Percentiles rank a stretch among this genome's conserved stretches.
phyloP scores from a whole-genome alignment of 2,888 invertebrate genomes.

The Drosophila austrosaltans region DNA sequence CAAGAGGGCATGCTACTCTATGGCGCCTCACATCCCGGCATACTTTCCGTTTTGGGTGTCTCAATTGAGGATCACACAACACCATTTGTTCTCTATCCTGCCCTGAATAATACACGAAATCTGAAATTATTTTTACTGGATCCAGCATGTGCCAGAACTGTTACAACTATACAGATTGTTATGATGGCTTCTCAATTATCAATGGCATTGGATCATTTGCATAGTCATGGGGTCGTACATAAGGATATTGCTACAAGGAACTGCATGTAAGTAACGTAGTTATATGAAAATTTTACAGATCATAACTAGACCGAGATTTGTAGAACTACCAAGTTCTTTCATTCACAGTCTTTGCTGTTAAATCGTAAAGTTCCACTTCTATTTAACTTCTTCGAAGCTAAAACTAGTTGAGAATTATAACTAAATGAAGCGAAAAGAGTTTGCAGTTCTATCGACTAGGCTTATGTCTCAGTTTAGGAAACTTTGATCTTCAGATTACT shows the following conservation, averaged over 20 bases:
- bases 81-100: conserved; percentile 92
- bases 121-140: conserved; percentile 82
- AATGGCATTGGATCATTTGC: conserved; percentile 93
- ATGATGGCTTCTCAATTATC: conserved; percentile 93
- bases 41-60: conserved; percentile 93
- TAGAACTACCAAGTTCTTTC: no score
- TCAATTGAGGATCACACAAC: conserved; percentile 95
- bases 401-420: no score
- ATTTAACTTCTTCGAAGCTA: neutral
- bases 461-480: no score
- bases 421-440: neutral
- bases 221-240: conserved; percentile 93
- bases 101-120: conserved; percentile 85
- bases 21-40: conserved; percentile 88
- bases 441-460: no score
- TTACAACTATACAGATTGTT: conserved; percentile 90
- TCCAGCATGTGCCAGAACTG: conserved; percentile 81
- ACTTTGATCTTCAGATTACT: no score
- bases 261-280: conserved; percentile 89
- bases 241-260: conserved; percentile 95
- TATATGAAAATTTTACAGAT: no score
- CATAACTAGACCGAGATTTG: no score
- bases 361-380: no score
- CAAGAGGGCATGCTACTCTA: conserved; percentile 87
- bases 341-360: neutral